These are phyloP conservation scores for Neodontobutis hainanensis DNA, from an alignment of 2,113 vertebrate genomes.

Conservation along the genomic window DNA sequence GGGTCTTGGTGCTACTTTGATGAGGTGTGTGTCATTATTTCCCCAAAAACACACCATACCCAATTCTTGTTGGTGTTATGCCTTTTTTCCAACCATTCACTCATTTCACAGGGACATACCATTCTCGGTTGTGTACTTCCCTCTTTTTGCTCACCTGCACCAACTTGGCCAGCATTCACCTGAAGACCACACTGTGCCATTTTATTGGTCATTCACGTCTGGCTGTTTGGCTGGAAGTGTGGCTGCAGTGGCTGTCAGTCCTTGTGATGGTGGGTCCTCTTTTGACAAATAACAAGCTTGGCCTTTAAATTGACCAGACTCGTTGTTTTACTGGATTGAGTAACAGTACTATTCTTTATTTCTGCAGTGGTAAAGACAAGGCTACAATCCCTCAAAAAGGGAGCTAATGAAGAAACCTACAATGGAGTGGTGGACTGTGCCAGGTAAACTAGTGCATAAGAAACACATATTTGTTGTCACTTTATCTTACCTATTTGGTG, in stretches of 20 bases:
- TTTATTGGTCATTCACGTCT: slow-evolving; percentile 83
- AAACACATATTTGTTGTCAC: background rate
- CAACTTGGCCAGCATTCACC: slow-evolving; percentile 73
- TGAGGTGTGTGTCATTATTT: slow-evolving; percentile 69
- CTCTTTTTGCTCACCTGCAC: slow-evolving; percentile 83
- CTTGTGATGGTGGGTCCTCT: slow-evolving; percentile 80
- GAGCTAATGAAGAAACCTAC: slow-evolving; percentile 82
- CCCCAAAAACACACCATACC: too few species aligned
- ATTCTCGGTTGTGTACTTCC: slow-evolving; percentile 85
- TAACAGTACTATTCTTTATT: background rate
- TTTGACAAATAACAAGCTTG: too few species aligned
- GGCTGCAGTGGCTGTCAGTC: slow-evolving; percentile 81
- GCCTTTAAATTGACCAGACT: too few species aligned
- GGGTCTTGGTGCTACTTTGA: slow-evolving; percentile 81
- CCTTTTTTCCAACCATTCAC: background rate
- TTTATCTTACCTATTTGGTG: background rate
- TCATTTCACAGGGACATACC: slow-evolving; percentile 79
- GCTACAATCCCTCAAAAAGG: slow-evolving; percentile 81
- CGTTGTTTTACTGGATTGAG: too few species aligned
- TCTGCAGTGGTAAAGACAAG: slow-evolving; percentile 83
- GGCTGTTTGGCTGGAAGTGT: slow-evolving; percentile 78
- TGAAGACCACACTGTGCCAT: slow-evolving; percentile 72
- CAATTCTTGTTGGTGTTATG: too few species aligned
- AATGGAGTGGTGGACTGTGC: slow-evolving; percentile 81
- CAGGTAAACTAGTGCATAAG: slow-evolving; percentile 63